phyloP scores from a whole-genome alignment of 2,797 vertebrate genomes.

The Myripristis murdjan region DNA sequence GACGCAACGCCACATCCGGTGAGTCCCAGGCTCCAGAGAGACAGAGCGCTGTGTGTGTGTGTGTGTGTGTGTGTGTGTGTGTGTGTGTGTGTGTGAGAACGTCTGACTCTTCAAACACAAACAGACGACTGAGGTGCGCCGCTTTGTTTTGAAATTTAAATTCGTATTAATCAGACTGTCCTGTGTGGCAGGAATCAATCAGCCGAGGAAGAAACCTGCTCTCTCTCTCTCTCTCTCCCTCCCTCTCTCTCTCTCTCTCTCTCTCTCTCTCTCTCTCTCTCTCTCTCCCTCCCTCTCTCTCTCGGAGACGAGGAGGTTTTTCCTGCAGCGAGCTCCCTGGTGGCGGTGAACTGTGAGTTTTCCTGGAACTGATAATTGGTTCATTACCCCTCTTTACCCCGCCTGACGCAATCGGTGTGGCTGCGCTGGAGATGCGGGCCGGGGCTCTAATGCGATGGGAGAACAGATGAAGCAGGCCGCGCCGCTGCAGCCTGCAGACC shows the following conservation, averaged over 20 bases:
- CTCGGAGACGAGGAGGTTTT: too few relatives aligned
- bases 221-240: too few relatives aligned
- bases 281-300: too few relatives aligned
- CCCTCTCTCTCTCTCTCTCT: too few relatives aligned
- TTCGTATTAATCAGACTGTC: not conserved
- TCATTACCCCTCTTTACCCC: slow-evolving; percentile 24
- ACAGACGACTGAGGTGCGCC: not conserved
- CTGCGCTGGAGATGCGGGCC: slow-evolving; percentile 29
- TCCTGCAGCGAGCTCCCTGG: too few relatives aligned
- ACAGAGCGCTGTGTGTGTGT: too few relatives aligned
- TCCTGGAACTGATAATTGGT: slow-evolving; percentile 22
- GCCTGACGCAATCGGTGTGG: slow-evolving; percentile 7
- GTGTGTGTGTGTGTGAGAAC: too few relatives aligned
- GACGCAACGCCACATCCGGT: too few relatives aligned
- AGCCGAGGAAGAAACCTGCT: too few relatives aligned
- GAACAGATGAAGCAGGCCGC: slow-evolving; percentile 55
- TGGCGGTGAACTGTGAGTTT: not conserved
- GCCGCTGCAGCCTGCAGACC: slow-evolving; percentile 36
- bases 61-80: too few relatives aligned
- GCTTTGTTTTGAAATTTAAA: not conserved
- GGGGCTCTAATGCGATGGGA: slow-evolving; percentile 42
- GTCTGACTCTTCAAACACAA: not conserved
- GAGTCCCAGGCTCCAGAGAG: too few relatives aligned
- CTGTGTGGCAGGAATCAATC: not conserved
- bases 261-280: too few relatives aligned